Percentiles rank a stretch among this genome's conserved stretches.
Evolutionary conservation across 2,888 invertebrate species (phyloP).

Genomic region (Synanthedon vespiformis): DNA sequence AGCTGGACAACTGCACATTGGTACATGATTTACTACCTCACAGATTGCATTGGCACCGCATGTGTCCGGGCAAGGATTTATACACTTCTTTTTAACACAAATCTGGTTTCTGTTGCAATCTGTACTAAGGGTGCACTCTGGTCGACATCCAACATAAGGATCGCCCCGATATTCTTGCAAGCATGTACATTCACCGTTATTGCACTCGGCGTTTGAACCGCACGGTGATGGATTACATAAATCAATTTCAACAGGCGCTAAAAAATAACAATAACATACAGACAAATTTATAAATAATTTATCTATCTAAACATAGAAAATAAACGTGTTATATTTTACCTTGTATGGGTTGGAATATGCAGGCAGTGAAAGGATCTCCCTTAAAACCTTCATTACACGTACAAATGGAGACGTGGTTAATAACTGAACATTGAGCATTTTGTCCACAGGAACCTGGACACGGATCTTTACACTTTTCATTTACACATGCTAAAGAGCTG

Average conservation of each 20-base stretch:
- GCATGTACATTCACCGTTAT: conserved; percentile 78
- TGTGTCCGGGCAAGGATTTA: conserved; percentile 82
- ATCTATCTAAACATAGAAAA: background rate
- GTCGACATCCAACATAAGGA: conserved; percentile 81
- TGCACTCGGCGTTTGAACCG: conserved; percentile 80
- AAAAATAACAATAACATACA: conserved; percentile 1
- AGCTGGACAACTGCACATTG: conserved; percentile 79
- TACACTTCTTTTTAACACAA: conserved; percentile 79
- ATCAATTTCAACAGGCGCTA: conserved; percentile 49
- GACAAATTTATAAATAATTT: background rate
- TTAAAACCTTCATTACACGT: conserved; percentile 69
- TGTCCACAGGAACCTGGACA: conserved; percentile 77
- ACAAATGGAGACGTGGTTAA: conserved; percentile 75
- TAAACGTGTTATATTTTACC: conserved; percentile 21
- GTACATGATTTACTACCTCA: conserved; percentile 80
- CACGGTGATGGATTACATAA: conserved; percentile 77
- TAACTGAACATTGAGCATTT: conserved; percentile 68
- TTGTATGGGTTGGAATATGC: conserved; percentile 37
- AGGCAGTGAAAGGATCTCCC: conserved; percentile 73
- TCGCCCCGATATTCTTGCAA: conserved; percentile 80
- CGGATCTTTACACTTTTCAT: conserved; percentile 75
- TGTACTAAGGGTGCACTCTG: conserved; percentile 82
- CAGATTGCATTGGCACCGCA: conserved; percentile 83
- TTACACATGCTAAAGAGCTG: conserved; percentile 74
- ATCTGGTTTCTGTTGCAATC: conserved; percentile 79